Evolutionary conservation across 2,888 invertebrate species (phyloP).

Genomic region (Thymelicus acteon): DNA sequence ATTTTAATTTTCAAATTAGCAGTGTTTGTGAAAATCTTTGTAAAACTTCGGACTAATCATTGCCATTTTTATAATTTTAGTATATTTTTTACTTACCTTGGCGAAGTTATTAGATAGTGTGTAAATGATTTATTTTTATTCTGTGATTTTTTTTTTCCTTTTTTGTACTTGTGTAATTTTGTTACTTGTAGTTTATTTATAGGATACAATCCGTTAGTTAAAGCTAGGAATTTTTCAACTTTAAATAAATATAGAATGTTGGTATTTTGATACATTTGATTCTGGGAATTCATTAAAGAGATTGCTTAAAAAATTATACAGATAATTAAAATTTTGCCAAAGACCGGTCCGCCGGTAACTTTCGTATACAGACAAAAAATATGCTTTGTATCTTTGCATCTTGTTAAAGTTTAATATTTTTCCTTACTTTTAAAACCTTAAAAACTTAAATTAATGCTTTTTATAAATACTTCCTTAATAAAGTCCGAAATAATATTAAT

Average conservation of each 20-base stretch:
- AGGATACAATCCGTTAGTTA: slow-evolving; percentile 74
- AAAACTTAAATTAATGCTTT: slow-evolving; percentile 2
- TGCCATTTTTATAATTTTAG: slow-evolving; percentile 65
- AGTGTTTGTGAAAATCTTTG: not conserved
- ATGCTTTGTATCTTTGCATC: slow-evolving; percentile 64
- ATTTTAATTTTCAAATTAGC: slow-evolving; percentile 4
- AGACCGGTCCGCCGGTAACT: slow-evolving; percentile 39
- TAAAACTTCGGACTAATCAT: slow-evolving; percentile 71
- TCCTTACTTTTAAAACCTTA: slow-evolving; percentile 6
- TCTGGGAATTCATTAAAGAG: not conserved
- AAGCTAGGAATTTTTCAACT: slow-evolving; percentile 62
- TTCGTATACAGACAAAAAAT: slow-evolving; percentile 52
- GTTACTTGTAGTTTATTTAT: slow-evolving; percentile 57
- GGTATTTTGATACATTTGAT: slow-evolving; percentile 26
- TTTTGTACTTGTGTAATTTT: slow-evolving; percentile 62
- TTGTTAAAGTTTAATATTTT: slow-evolving; percentile 38
- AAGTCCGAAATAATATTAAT: not conserved
- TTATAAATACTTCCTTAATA: not conserved
- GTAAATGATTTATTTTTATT: slow-evolving; percentile 66
- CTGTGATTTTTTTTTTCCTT: slow-evolving; percentile 73
- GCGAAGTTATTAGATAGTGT: slow-evolving; percentile 55
- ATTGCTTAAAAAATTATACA: slow-evolving; percentile 23
- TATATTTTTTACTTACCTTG: slow-evolving; percentile 69
- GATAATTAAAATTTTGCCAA: slow-evolving; percentile 42
- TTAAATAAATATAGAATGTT: slow-evolving; percentile 39